A percentile compares a stretch with the other conserved stretches of the same genome.
Evolutionary conservation across 2,113 vertebrate species (phyloP).

Genomic region (Mugil cephalus): DNA sequence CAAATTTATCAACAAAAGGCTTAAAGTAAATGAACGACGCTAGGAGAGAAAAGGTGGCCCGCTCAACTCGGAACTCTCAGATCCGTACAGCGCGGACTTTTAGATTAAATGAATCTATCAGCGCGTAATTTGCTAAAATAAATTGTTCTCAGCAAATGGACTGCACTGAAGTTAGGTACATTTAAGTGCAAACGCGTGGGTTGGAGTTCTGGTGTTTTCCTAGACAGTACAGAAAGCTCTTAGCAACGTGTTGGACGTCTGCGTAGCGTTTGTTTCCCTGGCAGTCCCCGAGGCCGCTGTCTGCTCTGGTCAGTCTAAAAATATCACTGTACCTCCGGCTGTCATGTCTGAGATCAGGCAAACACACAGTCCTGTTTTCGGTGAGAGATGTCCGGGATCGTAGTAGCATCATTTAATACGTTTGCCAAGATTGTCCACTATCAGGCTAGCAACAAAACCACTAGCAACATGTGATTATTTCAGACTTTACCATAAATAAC

Average conservation of each 20-base stretch:
- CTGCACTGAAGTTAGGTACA: not conserved
- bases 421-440: not conserved
- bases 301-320: constrained; percentile 9
- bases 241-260: not conserved
- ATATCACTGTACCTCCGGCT: constrained; percentile 3
- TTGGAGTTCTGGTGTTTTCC: not conserved
- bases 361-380: not conserved
- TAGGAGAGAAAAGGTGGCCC: not conserved
- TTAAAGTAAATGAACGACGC: not conserved
- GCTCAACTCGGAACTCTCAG: too few relatives aligned
- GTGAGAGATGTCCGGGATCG: not conserved
- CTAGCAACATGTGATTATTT: not conserved
- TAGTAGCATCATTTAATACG: too few relatives aligned
- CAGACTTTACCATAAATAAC: not conserved
- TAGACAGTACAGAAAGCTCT: not conserved
- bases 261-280: not conserved
- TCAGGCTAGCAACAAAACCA: not conserved
- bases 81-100: not conserved
- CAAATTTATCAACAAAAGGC: constrained; percentile 7
- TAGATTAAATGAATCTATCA: constrained; percentile 3
- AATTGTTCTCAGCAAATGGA: not conserved
- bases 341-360: constrained; percentile 2
- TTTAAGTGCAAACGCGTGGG: not conserved
- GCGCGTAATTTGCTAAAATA: not conserved
- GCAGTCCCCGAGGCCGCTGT: not conserved